Percentiles rank a stretch among this genome's conserved stretches.
These are phyloP conservation scores for Genyomyrus donnyi DNA, from an alignment of 2,113 vertebrate species.

Conservation along the genomic window DNA sequence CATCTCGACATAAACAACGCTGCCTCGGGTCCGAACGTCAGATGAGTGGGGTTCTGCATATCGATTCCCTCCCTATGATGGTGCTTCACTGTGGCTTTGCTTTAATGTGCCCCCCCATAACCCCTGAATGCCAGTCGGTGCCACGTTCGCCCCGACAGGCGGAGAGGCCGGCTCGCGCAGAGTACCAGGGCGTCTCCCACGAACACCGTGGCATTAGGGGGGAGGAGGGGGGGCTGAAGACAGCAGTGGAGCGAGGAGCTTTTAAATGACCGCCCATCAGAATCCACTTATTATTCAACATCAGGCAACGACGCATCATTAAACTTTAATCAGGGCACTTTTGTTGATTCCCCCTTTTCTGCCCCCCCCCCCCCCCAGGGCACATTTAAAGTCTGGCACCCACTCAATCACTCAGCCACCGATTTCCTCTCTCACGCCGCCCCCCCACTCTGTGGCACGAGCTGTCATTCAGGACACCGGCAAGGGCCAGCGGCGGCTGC, in stretches of 20 bases:
- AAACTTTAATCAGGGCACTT: constrained; percentile 23
- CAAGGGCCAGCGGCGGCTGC: background rate
- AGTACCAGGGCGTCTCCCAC: background rate
- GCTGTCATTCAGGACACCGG: constrained; percentile 14
- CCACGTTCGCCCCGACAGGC: background rate
- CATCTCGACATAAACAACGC: background rate
- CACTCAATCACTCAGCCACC: constrained; percentile 1
- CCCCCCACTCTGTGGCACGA: background rate
- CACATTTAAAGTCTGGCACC: constrained; percentile 13
- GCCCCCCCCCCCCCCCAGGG: background rate
- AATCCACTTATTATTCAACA: constrained; percentile 13
- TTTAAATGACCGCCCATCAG: constrained; percentile 14
- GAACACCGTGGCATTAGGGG: background rate
- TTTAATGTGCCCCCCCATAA: background rate
- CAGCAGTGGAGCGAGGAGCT: background rate
- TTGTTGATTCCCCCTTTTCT: constrained; percentile 15
- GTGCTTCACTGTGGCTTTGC: background rate
- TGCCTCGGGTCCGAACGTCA: background rate
- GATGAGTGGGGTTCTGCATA: background rate
- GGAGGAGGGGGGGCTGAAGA: background rate
- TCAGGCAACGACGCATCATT: constrained; percentile 13
- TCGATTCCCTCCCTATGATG: background rate
- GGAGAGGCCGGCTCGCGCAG: background rate
- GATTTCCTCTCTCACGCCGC: background rate
- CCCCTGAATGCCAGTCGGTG: background rate